Evolutionary conservation across 1,140 invertebrate genomes (phyloP), one percentile per base, ranked within the genome.

Genomic region (Chironomus tepperi): DNA sequence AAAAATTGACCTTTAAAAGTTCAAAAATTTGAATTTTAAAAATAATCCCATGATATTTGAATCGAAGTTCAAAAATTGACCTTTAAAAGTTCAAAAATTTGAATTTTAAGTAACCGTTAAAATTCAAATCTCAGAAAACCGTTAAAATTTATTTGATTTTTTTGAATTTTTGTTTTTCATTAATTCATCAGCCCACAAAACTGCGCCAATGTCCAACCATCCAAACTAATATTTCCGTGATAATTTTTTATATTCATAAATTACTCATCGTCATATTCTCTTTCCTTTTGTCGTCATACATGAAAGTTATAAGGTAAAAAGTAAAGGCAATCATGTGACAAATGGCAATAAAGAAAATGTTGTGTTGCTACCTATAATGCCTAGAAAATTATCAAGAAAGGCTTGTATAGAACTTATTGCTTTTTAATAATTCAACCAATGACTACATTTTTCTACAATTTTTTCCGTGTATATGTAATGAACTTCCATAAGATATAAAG

Each of bases 381-480:
- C 16, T 12, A 70, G 9, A 19, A 70, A 70, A 70, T 19, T 70
- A 18, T 21, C 6, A 19, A 19, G n/a, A 9, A 19, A 9, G 9
- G 15, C 9, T 12, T 57, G n/a, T 70, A 19, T 21, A 70, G 65
- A 70, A 15, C 15, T 18, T 70, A 70, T 70, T 70, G 19, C 16
- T 70, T 70, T 70, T 70, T 70, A 70, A 70, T 70, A 70, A 70
- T 70, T 70, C 65, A 70, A 70, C 16, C 12, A 57, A 57, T 57
- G n/a, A 57, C 12, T n/a, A 57, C 10, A 15, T n/a, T n/a, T 57
- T 57, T 57, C 43, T 57, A 57, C 15, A 2, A 34, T 34, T 34
- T 34, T 34, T 34, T 34, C 24, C 24, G 24, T 2, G 5, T 34
- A 34, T 34, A 5, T 34, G 24, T 34, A 34, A 34, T 34, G 24